A percentile compares a stretch with the other conserved stretches of the same genome.
These are phyloP conservation scores for Atherinomorus stipes DNA, from an alignment of 2,113 vertebrate genomes.

Conservation along the genomic window DNA sequence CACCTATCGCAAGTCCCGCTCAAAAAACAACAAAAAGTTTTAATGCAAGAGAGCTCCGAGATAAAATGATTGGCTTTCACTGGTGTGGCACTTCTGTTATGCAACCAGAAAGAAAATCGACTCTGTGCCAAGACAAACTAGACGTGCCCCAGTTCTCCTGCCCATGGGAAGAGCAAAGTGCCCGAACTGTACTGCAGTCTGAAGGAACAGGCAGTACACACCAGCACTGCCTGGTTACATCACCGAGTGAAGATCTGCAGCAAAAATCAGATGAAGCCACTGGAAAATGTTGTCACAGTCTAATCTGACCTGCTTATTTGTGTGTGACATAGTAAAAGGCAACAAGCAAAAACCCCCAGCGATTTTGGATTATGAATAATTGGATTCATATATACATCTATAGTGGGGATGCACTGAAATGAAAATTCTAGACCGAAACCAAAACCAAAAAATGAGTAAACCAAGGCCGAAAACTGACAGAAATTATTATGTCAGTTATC, in stretches of 20 bases:
- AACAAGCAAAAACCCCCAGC: too few relatives aligned
- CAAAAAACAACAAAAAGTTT: conserved; percentile 32
- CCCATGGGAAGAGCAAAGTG: conserved; percentile 20
- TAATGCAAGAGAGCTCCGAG: conserved; percentile 19
- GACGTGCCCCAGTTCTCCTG: conserved; percentile 24
- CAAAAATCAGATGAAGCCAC: neutral
- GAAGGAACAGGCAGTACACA: neutral
- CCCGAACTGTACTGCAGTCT: conserved; percentile 21
- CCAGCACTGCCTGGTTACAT: neutral
- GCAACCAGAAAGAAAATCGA: conserved; percentile 28
- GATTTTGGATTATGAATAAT: too few relatives aligned
- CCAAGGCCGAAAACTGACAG: too few relatives aligned
- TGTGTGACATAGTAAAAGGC: too few relatives aligned
- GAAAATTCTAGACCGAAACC: too few relatives aligned
- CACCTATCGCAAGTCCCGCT: conserved; percentile 4
- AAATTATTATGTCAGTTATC: too few relatives aligned
- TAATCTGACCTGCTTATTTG: conserved; percentile 1
- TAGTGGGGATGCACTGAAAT: too few relatives aligned
- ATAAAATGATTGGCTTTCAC: conserved; percentile 28
- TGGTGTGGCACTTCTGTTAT: conserved; percentile 38
- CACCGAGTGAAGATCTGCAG: neutral
- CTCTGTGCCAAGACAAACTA: conserved; percentile 29
- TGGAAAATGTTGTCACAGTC: neutral
- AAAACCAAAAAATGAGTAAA: too few relatives aligned
- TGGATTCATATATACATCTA: too few relatives aligned